Evolutionary conservation across 2,113 vertebrate genomes (phyloP).

Genomic region (Tachycineta bicolor): DNA sequence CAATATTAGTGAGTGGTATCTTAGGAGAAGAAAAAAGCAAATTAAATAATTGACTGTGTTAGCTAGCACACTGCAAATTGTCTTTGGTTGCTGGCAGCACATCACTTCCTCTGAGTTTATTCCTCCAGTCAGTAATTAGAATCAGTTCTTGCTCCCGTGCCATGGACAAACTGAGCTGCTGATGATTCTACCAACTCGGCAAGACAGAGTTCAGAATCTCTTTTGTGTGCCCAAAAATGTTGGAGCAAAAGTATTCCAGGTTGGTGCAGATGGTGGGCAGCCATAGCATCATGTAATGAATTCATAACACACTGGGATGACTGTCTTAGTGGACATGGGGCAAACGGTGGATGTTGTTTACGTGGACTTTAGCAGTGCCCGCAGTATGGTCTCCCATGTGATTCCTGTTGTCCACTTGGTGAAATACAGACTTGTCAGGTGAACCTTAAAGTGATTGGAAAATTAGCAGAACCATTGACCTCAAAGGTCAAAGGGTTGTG

Average conservation of each 20-base stretch:
- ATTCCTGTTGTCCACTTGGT: background rate
- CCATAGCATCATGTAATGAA: rapidly evolving
- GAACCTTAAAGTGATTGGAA: background rate
- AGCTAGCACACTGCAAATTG: slow-evolving; percentile 4
- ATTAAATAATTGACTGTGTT: slow-evolving; percentile 25
- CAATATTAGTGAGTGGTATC: background rate
- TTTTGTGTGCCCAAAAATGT: background rate
- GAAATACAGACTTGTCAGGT: background rate
- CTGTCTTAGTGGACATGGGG: background rate
- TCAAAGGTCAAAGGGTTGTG: background rate
- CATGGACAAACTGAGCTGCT: background rate
- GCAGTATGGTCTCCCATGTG: background rate
- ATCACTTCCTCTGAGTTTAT: slow-evolving; percentile 39
- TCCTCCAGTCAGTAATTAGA: slow-evolving; percentile 43
- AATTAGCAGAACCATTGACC: background rate
- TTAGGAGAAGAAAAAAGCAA: background rate
- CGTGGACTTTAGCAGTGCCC: background rate
- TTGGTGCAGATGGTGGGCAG: background rate
- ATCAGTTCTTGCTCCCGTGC: background rate
- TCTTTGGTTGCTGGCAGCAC: slow-evolving; percentile 38
- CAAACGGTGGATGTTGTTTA: background rate
- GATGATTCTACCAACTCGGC: background rate
- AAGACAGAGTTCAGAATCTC: background rate
- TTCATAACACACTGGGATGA: rapidly evolving
- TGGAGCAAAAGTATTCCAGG: background rate